Base-by-base conservation (phyloP, 1,140 invertebrate genomes). In the Oncopeltus fasciatus region DNA sequence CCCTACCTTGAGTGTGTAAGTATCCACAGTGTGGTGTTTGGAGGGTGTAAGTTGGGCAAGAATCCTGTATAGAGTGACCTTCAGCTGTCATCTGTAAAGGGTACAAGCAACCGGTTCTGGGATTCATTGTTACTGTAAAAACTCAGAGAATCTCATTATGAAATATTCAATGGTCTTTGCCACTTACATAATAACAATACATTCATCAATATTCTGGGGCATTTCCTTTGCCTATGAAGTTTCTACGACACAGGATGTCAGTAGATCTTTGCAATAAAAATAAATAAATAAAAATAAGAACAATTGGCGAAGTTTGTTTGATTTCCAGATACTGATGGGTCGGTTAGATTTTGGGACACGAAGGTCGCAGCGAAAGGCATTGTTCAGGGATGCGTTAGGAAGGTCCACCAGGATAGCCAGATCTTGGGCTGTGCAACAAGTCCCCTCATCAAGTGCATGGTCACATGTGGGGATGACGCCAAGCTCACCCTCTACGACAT, bases 341-440 rank as follows among this genome's bases (percentile, higher is more conserved):
- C 74, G 66, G 75, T 84, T 26, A 83, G 82, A 73, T 79, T 77
- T 62, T 84, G 81, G 82, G 78, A 81, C 69, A 79, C 81, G 68
- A 77, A 77, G n/a, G n/a, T n/a, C n/a, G n/a, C n/a, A n/a, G n/a
- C n/a, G 65, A 79, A 76, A 61, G 74, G 75, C 8, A 75, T n/a
- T n/a, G n/a, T n/a, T n/a, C n/a, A n/a, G n/a, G n/a, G 78, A 64
- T 82, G 80, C 66, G 65, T 82, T 18, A 82, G 79, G 65, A 81
- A 80, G 3, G 80, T 83, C 63, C 71, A 76, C 65, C 81, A 83
- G 67, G 78, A 79, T 60, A 71, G 81, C 14, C 79, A 83, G 71
- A 80, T 77, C 0, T 73, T 81, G 18, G 80, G 80, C 8, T 64
- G 82, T 27, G 74, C 71, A 38, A 82, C 82, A 65, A 80, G 83